phyloP scores from a whole-genome alignment of 1,140 invertebrate genomes.

The Luehdorfia chinensis region DNA sequence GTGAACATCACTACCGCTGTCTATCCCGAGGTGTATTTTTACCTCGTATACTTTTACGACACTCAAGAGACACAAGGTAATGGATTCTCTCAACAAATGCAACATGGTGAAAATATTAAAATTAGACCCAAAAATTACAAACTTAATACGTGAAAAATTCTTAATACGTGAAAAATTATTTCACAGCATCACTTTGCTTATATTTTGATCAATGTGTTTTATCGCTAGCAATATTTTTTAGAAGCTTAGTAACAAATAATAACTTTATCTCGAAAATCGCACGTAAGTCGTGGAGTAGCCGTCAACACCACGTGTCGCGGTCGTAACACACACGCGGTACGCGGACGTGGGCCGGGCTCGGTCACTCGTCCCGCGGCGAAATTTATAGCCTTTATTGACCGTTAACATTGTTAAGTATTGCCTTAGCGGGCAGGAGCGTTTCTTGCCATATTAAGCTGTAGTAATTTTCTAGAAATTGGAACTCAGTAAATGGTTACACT shows the following conservation, averaged over 20 bases:
- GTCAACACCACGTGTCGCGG: constrained; percentile 4
- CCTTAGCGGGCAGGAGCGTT: constrained; percentile 22
- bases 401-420: constrained; percentile 33
- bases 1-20: too few species aligned
- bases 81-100: too few species aligned
- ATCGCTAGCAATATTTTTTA: not conserved
- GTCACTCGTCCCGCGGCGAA: constrained; percentile 14
- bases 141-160: too few species aligned
- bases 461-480: constrained; percentile 26
- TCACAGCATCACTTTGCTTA: not conserved
- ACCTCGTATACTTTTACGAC: too few species aligned
- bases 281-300: constrained; percentile 2
- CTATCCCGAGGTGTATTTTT: too few species aligned
- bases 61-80: too few species aligned
- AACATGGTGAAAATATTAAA: too few species aligned
- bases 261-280: constrained; percentile 7
- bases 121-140: too few species aligned
- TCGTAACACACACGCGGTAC: constrained; percentile 7
- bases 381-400: constrained; percentile 45
- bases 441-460: constrained; percentile 29
- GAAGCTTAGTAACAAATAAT: not conserved
- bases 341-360: not conserved
- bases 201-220: constrained; percentile 4
- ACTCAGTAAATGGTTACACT: constrained; percentile 10
- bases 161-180: too few species aligned